Evolutionary conservation across 1,140 invertebrate genomes (phyloP), one percentile per base, ranked within the genome.

Genomic region (Neomicropteryx cornuta): DNA sequence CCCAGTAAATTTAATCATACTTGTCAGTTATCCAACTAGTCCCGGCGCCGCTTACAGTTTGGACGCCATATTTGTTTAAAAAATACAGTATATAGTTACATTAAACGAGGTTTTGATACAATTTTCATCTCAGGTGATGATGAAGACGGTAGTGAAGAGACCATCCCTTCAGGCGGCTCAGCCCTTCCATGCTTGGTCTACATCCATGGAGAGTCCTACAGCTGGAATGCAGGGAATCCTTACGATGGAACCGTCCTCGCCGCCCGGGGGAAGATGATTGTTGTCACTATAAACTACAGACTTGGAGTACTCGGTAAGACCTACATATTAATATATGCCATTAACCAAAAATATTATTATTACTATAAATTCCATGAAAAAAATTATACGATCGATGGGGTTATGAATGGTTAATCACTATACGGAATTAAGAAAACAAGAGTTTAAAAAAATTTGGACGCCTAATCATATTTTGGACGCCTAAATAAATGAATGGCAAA

Each of bases 271-370:
- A 82, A 88, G 56, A 78, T 97, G 52, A 87, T 98, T 54, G 91
- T 98, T 42, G 85, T 97, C 55, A 93, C 92, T 48, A 83, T 98
- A 55, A 98, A 98, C 75, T 99, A 95, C 75, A 79, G 95, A 50
- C 77, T 99, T 39, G 95, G 94, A 39, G 81, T 96, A 48, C 75
- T 98, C 56, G 94, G 94, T 91, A 69, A 81, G 79, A 64, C 51
- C 13, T 33, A 42, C 17, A 18, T 37, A 5, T 38, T 6, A 4
- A 11, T 32, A 32, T 5, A n/a, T n/a, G n/a, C n/a, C n/a, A n/a
- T n/a, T n/a, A n/a, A n/a, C n/a, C n/a, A n/a, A n/a, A n/a, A n/a
- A n/a, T n/a, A n/a, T n/a, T n/a, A n/a, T n/a, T n/a, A n/a, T n/a
- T n/a, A n/a, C n/a, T n/a, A n/a, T n/a, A n/a, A n/a, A n/a, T n/a